Percentiles rank a stretch among this genome's conserved stretches.
Conservation (phyloP, 2,888 invertebrate species). For the Nomada ruficornis region DNA sequence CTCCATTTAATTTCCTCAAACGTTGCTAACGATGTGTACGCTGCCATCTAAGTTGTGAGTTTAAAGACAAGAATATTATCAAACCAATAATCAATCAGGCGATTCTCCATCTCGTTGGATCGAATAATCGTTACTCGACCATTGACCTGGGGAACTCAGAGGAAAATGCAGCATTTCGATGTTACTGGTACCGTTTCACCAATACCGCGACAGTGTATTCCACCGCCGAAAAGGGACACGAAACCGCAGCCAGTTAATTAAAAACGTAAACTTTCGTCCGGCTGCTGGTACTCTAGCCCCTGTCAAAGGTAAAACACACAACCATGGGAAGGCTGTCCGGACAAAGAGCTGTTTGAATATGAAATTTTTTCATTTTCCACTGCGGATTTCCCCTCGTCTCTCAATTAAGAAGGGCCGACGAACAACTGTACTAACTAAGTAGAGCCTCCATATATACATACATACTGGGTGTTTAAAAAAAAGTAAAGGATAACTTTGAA, state of each 20-base stretch:
- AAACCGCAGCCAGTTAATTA: conserved; percentile 17
- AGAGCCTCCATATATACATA: conserved; percentile 2
- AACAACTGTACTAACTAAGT: background rate
- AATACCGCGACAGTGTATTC: background rate
- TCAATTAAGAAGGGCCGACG: conserved; percentile 31
- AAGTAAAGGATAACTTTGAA: too few relatives aligned
- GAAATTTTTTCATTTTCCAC: conserved; percentile 38
- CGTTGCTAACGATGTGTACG: too few relatives aligned
- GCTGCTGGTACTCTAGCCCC: background rate
- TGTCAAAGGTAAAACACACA: conserved; percentile 22
- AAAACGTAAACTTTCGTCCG: conserved; percentile 34
- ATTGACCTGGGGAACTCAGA: background rate
- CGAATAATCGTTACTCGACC: background rate
- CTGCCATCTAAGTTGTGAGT: too few relatives aligned
- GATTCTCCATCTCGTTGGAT: background rate
- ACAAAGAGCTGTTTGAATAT: conserved; percentile 48
- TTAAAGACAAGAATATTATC: background rate
- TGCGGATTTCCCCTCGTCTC: background rate
- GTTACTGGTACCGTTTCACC: conserved; percentile 2
- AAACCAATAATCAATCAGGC: background rate
- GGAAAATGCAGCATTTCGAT: background rate
- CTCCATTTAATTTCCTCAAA: background rate
- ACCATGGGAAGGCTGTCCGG: conserved; percentile 9
- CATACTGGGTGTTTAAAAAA: too few relatives aligned
- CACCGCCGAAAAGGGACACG: background rate